Evolutionary conservation across 1,140 invertebrate species (phyloP), one percentile per base, ranked within the genome.

Genomic region (Solenopsis fugax): DNA sequence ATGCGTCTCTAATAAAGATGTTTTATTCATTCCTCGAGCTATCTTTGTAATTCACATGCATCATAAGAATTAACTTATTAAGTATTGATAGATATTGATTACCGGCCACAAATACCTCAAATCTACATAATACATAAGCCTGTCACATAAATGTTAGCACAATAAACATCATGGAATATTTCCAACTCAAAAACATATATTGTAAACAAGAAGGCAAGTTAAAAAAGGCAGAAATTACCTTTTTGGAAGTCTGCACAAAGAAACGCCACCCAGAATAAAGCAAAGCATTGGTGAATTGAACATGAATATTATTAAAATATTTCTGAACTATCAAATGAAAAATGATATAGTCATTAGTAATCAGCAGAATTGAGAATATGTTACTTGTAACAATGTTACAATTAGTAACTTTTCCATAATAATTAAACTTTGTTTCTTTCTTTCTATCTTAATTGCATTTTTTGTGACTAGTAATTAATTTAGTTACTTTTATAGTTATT

Each of bases 211-310:
- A 16, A 90, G 82, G 71, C 89, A 48, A 82, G 21, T 85, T 29
- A 60, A 86, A 65, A 2, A 65, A 76, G 75, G 69, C 80, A 73
- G 12, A 69, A 89, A 92, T 95, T 95, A 95, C 95, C 95, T 95
- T 94, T 95, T 95, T 71, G 95, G 95, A 93, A 95, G 95, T 95
- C 95, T 95, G 94, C 93, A 91, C 88, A 94, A 93, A 94, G 92
- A 93, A 93, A 95, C 93, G 91, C 94, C 95, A 95, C 94, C 94
- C 93, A 95, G 92, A 94, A 95, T 93, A 91, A 95, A 95, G 94
- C 93, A 94, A 94, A 93, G 94, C 92, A 94, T 95, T 93, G 94
- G 89, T 93, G 54, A 85, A 88, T 89, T 87, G 82, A 76, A 84
- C 13, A 88, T 89, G 21, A 85, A 67, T 92, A 91, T 56, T 69